phyloP scores from a whole-genome alignment of 1,140 invertebrate species.

The Diabrotica undecimpunctata region DNA sequence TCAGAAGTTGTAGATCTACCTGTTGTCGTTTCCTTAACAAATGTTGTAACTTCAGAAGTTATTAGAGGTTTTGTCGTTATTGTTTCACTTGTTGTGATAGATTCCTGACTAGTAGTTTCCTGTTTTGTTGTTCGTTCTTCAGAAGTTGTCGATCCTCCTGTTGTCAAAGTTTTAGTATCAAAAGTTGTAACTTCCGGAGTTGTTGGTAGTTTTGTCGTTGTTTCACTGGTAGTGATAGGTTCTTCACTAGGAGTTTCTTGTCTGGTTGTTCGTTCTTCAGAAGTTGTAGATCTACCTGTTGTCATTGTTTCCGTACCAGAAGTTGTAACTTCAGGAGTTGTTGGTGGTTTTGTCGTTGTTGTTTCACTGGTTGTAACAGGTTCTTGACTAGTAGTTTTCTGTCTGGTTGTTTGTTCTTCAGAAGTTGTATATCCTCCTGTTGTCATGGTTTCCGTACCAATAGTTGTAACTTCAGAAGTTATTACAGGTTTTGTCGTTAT shows the following conservation, averaged over 20 bases:
- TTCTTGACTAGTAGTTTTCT: background rate
- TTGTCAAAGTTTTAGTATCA: background rate
- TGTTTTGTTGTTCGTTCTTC: background rate
- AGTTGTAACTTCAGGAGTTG: conserved; percentile 9
- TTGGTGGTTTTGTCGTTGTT: conserved; percentile 7
- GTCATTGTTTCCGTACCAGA: background rate
- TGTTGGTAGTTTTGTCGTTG: background rate
- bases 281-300: background rate
- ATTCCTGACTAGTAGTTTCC: background rate
- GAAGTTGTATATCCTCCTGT: background rate
- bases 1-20: background rate
- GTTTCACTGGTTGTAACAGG: background rate
- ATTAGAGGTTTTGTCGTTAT: conserved; percentile 2
- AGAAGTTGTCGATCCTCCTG: background rate
- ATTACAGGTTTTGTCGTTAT: background rate
- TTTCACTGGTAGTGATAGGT: background rate
- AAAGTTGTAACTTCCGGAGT: background rate
- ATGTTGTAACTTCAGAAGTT: conserved; percentile 4
- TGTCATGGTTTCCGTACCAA: background rate
- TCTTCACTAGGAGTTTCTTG: background rate
- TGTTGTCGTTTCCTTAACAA: background rate
- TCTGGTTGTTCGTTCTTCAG: background rate
- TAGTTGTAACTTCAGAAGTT: background rate
- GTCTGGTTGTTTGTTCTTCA: conserved; percentile 15
- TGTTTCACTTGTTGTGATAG: background rate